Conservation (phyloP, 2,113 vertebrate species). For the Toxotes chatareus region DNA sequence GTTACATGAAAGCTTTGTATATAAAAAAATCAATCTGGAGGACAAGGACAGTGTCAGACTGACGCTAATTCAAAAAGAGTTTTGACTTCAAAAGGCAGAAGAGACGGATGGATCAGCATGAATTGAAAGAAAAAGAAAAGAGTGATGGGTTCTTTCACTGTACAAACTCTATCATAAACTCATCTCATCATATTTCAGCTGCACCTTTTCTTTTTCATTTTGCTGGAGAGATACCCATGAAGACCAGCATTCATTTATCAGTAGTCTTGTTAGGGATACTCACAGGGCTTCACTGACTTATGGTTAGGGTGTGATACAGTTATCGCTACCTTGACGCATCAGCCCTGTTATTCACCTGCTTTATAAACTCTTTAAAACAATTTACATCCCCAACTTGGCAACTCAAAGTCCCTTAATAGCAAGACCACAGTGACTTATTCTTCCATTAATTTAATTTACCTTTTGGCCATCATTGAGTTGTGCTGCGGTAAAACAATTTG, state of each 20-base stretch:
- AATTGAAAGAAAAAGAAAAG: neutral
- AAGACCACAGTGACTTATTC: neutral
- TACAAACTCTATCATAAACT: too few relatives aligned
- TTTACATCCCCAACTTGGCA: constrained; percentile 9
- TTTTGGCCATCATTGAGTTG: neutral
- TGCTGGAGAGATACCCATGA: neutral
- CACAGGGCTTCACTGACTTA: neutral
- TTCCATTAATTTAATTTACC: neutral
- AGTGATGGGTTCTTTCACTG: neutral
- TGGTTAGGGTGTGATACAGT: neutral
- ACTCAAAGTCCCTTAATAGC: neutral
- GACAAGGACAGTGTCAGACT: neutral
- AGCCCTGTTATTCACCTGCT: neutral
- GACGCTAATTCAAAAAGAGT: neutral
- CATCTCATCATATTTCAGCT: neutral
- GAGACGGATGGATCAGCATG: constrained; percentile 17
- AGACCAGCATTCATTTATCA: neutral
- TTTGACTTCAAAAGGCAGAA: neutral
- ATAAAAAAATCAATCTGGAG: neutral
- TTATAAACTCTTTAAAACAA: neutral
- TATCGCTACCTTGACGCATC: neutral
- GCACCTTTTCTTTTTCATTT: constrained; percentile 8
- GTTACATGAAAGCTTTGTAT: neutral
- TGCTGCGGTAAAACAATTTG: neutral
- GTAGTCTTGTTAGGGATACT: neutral